Evolutionary conservation across 2,797 vertebrate genomes (phyloP).

Genomic region (Sus cebifrons): DNA sequence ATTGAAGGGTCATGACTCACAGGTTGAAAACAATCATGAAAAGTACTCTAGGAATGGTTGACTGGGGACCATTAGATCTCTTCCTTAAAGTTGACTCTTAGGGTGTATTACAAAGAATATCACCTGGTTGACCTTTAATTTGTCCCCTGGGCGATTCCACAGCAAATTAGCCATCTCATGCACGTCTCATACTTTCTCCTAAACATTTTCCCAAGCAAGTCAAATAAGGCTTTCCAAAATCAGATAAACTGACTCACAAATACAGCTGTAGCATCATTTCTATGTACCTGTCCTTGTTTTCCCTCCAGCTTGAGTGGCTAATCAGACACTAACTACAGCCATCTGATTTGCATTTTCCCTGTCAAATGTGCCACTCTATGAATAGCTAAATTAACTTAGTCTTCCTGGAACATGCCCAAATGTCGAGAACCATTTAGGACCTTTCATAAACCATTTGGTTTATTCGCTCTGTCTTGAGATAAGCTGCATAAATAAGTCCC

Average conservation of each 20-base stretch:
- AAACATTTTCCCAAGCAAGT: constrained; percentile 24
- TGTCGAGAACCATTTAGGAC: constrained; percentile 72
- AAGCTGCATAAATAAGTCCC: constrained; percentile 73
- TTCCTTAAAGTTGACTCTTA: constrained; percentile 58
- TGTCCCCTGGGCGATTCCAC: background rate
- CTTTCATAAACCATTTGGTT: constrained; percentile 72
- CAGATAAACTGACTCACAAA: background rate
- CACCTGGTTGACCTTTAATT: constrained; percentile 33
- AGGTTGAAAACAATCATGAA: constrained; percentile 32
- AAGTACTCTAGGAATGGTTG: background rate
- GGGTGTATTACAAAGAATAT: background rate
- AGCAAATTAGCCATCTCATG: background rate
- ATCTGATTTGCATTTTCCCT: constrained; percentile 74
- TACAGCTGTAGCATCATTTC: background rate
- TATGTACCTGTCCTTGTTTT: background rate
- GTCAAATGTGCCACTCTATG: constrained; percentile 71
- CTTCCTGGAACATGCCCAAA: constrained; percentile 77
- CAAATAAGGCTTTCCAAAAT: constrained; percentile 39
- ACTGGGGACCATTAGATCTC: background rate
- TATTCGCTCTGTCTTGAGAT: constrained; percentile 78
- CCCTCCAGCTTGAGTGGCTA: constrained; percentile 55
- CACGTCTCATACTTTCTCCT: constrained; percentile 2
- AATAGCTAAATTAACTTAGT: constrained; percentile 79
- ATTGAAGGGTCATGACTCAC: background rate
- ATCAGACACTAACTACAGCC: constrained; percentile 44